Conservation (phyloP, 2,888 invertebrate species). For the Phortica magna region DNA sequence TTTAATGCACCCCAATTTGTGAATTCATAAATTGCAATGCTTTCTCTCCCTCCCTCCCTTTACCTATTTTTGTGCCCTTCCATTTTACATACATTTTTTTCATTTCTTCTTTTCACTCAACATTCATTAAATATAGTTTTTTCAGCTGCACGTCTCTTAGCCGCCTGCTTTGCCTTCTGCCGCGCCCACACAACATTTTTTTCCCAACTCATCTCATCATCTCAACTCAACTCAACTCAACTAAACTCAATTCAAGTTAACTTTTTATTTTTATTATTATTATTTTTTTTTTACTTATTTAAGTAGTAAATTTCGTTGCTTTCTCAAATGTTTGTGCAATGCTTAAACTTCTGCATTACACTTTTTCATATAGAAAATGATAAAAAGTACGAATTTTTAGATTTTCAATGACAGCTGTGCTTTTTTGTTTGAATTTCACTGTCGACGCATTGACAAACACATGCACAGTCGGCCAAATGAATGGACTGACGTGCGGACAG, state of each 20-base stretch:
- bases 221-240: background rate
- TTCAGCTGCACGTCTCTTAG: constrained; percentile 47
- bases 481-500: background rate
- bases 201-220: background rate
- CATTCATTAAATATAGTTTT: constrained; percentile 63
- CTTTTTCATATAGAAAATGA: background rate
- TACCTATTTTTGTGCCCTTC: constrained; percentile 15
- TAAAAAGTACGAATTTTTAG: background rate
- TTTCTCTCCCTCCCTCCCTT: too few relatives aligned
- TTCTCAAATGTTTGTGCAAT: constrained; percentile 69
- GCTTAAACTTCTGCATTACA: constrained; percentile 54
- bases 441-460: too few relatives aligned
- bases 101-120: constrained; percentile 57
- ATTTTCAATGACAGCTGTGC: constrained; percentile 2
- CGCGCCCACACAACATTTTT: background rate
- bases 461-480: background rate
- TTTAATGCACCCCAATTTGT: constrained; percentile 34
- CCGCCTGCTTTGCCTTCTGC: background rate
- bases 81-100: constrained; percentile 30
- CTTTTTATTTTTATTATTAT: constrained; percentile 1
- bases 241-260: too few relatives aligned
- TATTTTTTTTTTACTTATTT: constrained; percentile 64
- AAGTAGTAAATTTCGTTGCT: constrained; percentile 66
- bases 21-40: constrained; percentile 55
- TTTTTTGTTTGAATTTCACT: background rate